Percentiles rank a stretch among this genome's conserved stretches.
Conservation (phyloP, 2,888 invertebrate species). For the Myopa tessellatipennis region DNA sequence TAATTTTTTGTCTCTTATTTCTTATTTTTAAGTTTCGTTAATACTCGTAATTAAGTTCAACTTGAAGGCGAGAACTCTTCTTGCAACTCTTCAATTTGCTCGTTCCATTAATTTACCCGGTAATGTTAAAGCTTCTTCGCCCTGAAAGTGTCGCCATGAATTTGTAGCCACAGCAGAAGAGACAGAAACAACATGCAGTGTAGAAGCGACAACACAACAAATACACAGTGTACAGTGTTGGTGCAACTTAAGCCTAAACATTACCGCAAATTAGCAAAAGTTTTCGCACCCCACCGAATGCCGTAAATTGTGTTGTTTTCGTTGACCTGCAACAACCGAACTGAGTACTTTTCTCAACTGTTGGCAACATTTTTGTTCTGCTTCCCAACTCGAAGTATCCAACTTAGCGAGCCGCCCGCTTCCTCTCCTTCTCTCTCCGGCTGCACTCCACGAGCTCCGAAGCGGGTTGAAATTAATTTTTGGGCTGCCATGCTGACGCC, state of each 20-base stretch:
- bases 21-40: no score
- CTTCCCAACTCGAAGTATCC: constrained; percentile 7
- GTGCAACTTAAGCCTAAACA: constrained; percentile 52
- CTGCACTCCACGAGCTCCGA: background rate
- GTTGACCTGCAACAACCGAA: background rate
- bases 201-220: background rate
- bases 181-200: background rate
- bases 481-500: constrained; percentile 24
- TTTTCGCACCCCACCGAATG: constrained; percentile 52
- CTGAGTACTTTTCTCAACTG: background rate
- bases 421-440: no score
- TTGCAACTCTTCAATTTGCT: no score
- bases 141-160: constrained; percentile 21
- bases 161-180: constrained; percentile 11
- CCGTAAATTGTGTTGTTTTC: constrained; percentile 51
- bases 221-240: constrained; percentile 23
- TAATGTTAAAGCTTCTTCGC: no score
- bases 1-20: no score
- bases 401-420: background rate
- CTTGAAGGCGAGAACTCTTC: no score
- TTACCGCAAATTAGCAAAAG: constrained; percentile 69
- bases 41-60: no score
- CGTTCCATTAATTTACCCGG: no score
- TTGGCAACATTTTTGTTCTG: constrained; percentile 22
- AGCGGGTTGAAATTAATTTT: constrained; percentile 27